These are phyloP conservation scores for Otocyon megalotis DNA, from an alignment of 2,113 vertebrate species.

Conservation along the genomic window DNA sequence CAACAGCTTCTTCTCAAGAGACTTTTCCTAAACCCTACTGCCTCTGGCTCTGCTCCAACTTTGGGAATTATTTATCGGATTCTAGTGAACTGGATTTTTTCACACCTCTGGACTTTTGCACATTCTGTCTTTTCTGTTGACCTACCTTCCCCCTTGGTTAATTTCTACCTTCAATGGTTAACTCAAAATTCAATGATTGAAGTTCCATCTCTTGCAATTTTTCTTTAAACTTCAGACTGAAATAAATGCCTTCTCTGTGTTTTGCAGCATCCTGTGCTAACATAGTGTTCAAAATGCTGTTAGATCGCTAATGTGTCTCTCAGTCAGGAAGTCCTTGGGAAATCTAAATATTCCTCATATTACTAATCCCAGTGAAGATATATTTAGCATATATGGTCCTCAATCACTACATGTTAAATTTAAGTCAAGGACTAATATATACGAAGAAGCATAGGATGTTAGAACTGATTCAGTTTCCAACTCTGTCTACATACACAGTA, in stretches of 20 bases:
- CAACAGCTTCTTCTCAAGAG: not conserved
- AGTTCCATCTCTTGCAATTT: not conserved
- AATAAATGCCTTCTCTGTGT: not conserved
- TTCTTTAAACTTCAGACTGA: not conserved
- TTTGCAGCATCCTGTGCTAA: not conserved
- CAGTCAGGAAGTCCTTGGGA: not conserved
- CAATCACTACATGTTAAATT: not conserved
- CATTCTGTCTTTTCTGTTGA: not conserved
- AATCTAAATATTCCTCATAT: not conserved
- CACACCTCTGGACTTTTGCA: not conserved
- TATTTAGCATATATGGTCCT: not conserved
- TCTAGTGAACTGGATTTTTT: not conserved
- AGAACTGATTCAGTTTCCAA: not conserved
- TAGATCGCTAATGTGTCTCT: not conserved
- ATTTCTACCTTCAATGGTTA: not conserved
- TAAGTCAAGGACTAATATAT: not conserved
- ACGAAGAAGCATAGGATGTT: not conserved
- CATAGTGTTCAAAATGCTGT: not conserved
- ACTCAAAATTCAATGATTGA: too few species aligned
- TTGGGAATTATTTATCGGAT: not conserved
- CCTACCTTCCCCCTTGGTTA: not conserved
- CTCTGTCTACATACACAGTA: not conserved
- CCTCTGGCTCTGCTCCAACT: not conserved
- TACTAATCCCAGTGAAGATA: not conserved
- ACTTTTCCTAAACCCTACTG: not conserved